phyloP scores from a whole-genome alignment of 2,888 invertebrate species.

The Zaprionus obscuricornis region DNA sequence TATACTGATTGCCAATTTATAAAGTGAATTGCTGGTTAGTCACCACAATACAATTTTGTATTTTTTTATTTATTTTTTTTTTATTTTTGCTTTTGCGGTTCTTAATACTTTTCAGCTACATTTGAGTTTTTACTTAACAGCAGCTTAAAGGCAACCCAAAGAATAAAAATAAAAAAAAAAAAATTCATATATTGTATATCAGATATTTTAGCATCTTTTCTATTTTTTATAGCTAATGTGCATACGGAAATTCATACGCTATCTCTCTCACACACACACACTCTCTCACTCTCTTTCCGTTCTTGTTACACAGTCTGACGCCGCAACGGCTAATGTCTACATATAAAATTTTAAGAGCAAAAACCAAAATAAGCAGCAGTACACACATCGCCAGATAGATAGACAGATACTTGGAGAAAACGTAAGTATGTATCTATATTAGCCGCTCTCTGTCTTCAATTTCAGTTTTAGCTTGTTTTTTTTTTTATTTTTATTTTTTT shows the following conservation, averaged over 20 bases:
- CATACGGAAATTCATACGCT: constrained; percentile 22
- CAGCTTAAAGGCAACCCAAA: constrained; percentile 33
- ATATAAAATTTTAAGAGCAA: constrained; percentile 79
- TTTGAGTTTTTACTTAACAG: constrained; percentile 9
- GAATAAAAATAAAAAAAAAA: too few species aligned
- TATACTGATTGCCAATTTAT: constrained; percentile 38
- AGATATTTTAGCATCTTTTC: too few species aligned
- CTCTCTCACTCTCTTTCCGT: not conserved
- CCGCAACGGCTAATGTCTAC: constrained; percentile 62
- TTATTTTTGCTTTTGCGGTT: not conserved
- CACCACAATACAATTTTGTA: constrained; percentile 5
- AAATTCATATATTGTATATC: too few species aligned
- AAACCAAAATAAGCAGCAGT: constrained; percentile 38
- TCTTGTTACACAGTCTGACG: constrained; percentile 5
- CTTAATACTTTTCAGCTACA: constrained; percentile 15
- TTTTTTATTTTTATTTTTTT: constrained; percentile 14
- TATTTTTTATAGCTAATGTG: constrained; percentile 52
- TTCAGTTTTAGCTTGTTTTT: constrained; percentile 14
- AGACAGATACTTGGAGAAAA: too few species aligned
- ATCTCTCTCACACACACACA: not conserved
- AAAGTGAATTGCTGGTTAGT: constrained; percentile 30
- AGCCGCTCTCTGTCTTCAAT: not conserved
- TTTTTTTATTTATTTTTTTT: not conserved
- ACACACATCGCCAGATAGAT: too few species aligned
- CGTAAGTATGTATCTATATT: constrained; percentile 24